Evolutionary conservation across 2,888 invertebrate genomes (phyloP).

Genomic region (Diarsia mendica): DNA sequence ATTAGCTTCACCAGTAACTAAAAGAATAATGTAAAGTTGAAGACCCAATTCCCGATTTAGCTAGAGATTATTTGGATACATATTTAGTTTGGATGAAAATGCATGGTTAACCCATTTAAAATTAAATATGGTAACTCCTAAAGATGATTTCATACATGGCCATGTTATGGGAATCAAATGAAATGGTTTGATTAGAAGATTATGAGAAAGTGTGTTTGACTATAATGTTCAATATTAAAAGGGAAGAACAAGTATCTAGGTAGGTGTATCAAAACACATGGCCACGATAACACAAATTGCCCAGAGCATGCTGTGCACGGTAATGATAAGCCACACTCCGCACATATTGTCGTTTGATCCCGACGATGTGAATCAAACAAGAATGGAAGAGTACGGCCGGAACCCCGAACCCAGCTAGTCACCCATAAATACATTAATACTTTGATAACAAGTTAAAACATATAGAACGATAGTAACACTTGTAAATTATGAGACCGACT

Average conservation of each 20-base stretch:
- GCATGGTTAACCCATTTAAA: neutral
- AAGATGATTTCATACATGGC: neutral
- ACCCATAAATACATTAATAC: no score
- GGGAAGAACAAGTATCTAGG: neutral
- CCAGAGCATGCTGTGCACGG: neutral
- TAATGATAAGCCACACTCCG: no score
- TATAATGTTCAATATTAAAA: neutral
- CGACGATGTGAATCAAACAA: neutral
- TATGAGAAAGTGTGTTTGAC: neutral
- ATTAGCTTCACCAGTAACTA: neutral
- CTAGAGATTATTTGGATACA: neutral
- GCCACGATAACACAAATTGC: neutral
- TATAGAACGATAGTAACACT: neutral
- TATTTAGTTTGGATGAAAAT: neutral
- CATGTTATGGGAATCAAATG: neutral
- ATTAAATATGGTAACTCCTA: neutral
- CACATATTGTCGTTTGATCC: neutral
- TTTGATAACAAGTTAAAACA: neutral
- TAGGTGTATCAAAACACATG: neutral
- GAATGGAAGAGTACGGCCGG: neutral
- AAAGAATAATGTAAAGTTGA: neutral
- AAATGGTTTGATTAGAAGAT: neutral
- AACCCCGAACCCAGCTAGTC: neutral
- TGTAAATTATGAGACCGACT: neutral
- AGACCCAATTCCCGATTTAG: neutral